These are phyloP conservation scores for Listronotus bonariensis DNA, from an alignment of 1,140 invertebrate species.

Conservation along the genomic window DNA sequence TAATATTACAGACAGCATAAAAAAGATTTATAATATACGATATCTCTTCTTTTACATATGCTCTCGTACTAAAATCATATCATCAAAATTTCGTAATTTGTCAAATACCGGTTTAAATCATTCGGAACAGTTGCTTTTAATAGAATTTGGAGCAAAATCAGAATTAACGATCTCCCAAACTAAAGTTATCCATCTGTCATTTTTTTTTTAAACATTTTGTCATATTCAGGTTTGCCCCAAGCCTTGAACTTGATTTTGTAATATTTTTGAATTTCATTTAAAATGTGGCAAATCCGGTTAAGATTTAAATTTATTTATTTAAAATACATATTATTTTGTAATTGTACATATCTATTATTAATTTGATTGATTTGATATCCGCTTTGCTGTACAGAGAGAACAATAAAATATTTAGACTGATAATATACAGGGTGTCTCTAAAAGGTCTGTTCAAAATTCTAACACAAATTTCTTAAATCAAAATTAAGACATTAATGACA, in stretches of 20 bases:
- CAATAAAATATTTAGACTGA: too few relatives aligned
- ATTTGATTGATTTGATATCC: too few relatives aligned
- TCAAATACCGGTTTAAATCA: conserved; percentile 11
- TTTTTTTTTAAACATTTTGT: conserved; percentile 11
- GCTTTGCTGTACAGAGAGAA: too few relatives aligned
- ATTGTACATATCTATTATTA: background rate
- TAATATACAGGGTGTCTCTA: too few relatives aligned
- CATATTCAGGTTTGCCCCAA: background rate
- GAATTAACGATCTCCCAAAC: conserved; percentile 25
- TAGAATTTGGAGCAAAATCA: conserved; percentile 36
- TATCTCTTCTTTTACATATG: background rate
- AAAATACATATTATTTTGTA: background rate
- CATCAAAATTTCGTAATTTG: conserved; percentile 15
- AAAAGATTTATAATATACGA: too few relatives aligned
- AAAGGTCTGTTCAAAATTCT: too few relatives aligned
- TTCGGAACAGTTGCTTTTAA: conserved; percentile 7
- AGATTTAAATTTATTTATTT: conserved; percentile 1
- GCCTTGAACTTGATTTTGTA: conserved; percentile 24
- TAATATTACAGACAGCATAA: too few relatives aligned
- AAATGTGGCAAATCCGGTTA: conserved; percentile 5
- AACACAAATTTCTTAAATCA: too few relatives aligned
- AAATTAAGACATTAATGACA: too few relatives aligned
- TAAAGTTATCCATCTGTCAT: conserved; percentile 12
- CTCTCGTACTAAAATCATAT: background rate
- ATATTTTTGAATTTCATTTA: conserved; percentile 1